Evolutionary conservation across 1,140 invertebrate genomes (phyloP).

Genomic region (Halyomorpha halys): DNA sequence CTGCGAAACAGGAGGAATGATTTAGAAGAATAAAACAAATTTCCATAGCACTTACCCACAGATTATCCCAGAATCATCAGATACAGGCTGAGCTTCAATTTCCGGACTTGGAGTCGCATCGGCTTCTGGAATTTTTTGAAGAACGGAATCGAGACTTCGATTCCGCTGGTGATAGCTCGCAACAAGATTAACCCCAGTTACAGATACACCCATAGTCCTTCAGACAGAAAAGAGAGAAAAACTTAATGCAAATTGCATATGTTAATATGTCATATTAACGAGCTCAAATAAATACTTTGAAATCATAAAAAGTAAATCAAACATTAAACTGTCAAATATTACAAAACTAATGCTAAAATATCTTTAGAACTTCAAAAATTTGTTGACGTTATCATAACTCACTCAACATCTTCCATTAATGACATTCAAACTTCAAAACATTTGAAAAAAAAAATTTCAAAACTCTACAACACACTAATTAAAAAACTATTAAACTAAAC

Average conservation of each 20-base stretch:
- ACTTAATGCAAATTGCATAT: not conserved
- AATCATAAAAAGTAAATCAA: not conserved
- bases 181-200: constrained; percentile 51
- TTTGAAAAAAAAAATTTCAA: too few relatives aligned
- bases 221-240: constrained; percentile 31
- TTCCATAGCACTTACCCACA: constrained; percentile 49
- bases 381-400: too few relatives aligned
- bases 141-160: constrained; percentile 73
- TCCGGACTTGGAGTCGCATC: constrained; percentile 69
- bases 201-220: constrained; percentile 65
- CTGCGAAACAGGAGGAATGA: too few relatives aligned
- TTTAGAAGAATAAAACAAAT: too few relatives aligned
- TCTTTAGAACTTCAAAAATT: too few relatives aligned
- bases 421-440: too few relatives aligned
- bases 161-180: constrained; percentile 71
- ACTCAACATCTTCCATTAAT: too few relatives aligned
- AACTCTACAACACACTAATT: too few relatives aligned
- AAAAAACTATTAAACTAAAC: too few relatives aligned
- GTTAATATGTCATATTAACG: not conserved
- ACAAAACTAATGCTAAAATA: not conserved
- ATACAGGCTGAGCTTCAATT: constrained; percentile 52
- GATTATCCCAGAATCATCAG: constrained; percentile 75
- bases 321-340: not conserved
- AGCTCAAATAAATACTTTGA: not conserved
- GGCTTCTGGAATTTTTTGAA: constrained; percentile 75